Evolutionary conservation across 2,797 vertebrate species (phyloP), one percentile per base, ranked within the genome.

Genomic region (Falco novaeseelandiae): DNA sequence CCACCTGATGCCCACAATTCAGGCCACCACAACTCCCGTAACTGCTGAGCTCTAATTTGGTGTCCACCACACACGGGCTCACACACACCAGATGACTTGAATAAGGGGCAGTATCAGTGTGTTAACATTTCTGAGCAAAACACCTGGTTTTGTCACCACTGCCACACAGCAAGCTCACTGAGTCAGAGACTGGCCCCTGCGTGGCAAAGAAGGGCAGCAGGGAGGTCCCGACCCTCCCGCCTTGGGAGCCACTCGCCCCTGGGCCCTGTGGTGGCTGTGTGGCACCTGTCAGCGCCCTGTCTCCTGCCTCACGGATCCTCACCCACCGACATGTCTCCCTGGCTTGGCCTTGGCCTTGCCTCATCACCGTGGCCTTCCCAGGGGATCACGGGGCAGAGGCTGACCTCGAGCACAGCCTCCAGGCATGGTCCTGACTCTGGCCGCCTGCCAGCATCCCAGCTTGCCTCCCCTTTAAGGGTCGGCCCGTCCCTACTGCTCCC

Each of bases 251-350:
- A 3, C 44, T 80, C 9, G 5, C 17, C 40, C 18, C 25, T 78
- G 48, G 14, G 8, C 48, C 12, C 27, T 9, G 2, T 12, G 32
- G 30, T 15, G 29, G 15, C 30, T 40, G 13, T 1, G 0, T 17
- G 38, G 20, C 34, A 26, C 8, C 32, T 6, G 12, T n/a, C 36
- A 72, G 40, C 5, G 11, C 9, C 30, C 12, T 1, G 0, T 26
- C 38, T 81, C 29, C 44, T 3, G 2, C 49, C 36, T 81, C 25
- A 42, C 42, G 4, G 15, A 44, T 44, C 42, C 40, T 87, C 38
- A 78, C 14, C 4, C 13, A 8, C 15, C 27, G 23, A 62, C 14
- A 27, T 0, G 0, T 27, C 27, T 21, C 23, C 26, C 38, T 42
- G 57, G 10, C 30, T 42, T 81, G 44, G 36, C 26, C 34, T 55